Evolutionary conservation across 2,797 vertebrate genomes (phyloP), one percentile per base, ranked within the genome.

Genomic region (Aulostomus chinensis): DNA sequence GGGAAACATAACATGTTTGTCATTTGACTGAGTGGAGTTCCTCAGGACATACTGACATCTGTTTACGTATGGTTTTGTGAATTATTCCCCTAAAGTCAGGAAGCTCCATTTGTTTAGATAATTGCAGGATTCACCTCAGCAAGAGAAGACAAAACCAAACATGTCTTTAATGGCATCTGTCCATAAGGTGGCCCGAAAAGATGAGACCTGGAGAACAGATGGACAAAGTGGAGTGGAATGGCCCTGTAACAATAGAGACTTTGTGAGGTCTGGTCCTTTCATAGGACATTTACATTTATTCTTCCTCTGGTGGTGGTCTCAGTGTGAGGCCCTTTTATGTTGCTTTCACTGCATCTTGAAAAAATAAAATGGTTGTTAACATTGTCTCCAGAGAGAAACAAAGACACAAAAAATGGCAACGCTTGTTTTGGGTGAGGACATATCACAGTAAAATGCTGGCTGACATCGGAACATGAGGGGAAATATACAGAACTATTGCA

Each of bases 141-240:
- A 75, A 72, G 37, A 45, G 54, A 71, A 78, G 56, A 87, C 80
- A 84, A 79, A 80, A 57, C 34, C 21, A 40, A 61, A 72, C 64
- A 57, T 76, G 68, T 55, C 73, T 84, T 68, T 63, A 78, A 78
- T 55, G 68, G 63, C 70, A 68, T 68, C 59, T 54, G 66, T 49
- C 80, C 77, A 78, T 76, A 78, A 76, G 83, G 78, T 80, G 40
- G 52, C 63, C 48, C 47, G n/a, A 58, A 47, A 71, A 67, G 60
- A 59, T 60, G 67, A 36, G 67, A 84, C 65, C 52, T 64, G 37
- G 66, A 48, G 72, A 81, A 70, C 89, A 91, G 87, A 91, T 90
- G 90, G 90, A 56, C 26, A 32, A 55, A 58, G 58, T 28, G 42
- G 70, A 75, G 57, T 31, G 45, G 55, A 68, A 81, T 53, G 56